Conservation (phyloP, 1,140 invertebrate species). For the Philopotamus ludificatus region DNA sequence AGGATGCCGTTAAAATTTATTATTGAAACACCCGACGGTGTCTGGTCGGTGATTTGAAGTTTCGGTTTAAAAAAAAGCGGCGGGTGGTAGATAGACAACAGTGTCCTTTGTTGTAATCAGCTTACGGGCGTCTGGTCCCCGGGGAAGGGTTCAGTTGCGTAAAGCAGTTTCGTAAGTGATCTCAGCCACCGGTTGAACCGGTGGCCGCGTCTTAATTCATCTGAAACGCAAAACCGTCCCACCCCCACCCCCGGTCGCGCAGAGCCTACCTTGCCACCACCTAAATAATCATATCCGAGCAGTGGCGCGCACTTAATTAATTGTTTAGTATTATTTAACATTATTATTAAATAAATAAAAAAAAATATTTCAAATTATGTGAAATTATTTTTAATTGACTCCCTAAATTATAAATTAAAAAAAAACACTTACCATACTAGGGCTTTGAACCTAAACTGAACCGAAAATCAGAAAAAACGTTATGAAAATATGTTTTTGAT, state of each 20-base stretch:
- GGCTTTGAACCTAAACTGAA: too few species aligned
- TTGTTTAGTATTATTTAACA: background rate
- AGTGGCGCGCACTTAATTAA: slow-evolving; percentile 1
- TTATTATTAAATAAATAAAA: too few species aligned
- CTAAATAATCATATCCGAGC: background rate
- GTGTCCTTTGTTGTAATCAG: slow-evolving; percentile 25
- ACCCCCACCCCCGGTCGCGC: slow-evolving; percentile 6
- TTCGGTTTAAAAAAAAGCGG: too few species aligned
- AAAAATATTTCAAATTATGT: background rate
- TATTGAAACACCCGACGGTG: too few species aligned
- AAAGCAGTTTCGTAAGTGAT: slow-evolving; percentile 28
- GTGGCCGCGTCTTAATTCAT: slow-evolving; percentile 34
- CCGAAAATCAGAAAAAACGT: too few species aligned
- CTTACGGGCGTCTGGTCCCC: slow-evolving; percentile 3
- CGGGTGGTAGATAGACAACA: too few species aligned
- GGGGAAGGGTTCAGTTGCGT: slow-evolving; percentile 25
- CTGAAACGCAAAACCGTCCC: slow-evolving; percentile 29
- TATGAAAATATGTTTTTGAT: too few species aligned
- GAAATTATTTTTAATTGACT: too few species aligned
- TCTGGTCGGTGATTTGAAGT: too few species aligned
- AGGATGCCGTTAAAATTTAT: too few species aligned
- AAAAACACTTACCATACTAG: too few species aligned
- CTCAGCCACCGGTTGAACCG: slow-evolving; percentile 27
- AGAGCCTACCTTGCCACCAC: slow-evolving; percentile 11
- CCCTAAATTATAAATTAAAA: too few species aligned